Percentiles rank a stretch among this genome's conserved stretches.
phyloP scores from a whole-genome alignment of 2,113 vertebrate genomes.

The Tragulus kanchil region DNA sequence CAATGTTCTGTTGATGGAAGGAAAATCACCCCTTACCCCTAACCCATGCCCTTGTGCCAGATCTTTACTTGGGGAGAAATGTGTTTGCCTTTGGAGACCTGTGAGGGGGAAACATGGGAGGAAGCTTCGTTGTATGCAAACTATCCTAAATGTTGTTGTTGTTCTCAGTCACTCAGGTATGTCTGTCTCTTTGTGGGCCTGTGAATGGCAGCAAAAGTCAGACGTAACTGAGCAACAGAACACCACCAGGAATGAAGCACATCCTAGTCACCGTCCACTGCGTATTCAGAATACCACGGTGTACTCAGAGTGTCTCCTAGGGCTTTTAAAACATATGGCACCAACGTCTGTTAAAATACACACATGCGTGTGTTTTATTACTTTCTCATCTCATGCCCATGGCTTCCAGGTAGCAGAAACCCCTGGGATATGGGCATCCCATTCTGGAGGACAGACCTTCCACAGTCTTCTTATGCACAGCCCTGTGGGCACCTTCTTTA shows the following conservation, averaged over 20 bases:
- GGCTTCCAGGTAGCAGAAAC: not conserved
- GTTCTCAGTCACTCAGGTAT: too few relatives aligned
- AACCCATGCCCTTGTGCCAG: accelerated
- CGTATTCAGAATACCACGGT: accelerated
- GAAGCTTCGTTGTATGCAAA: too few relatives aligned
- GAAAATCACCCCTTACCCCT: not conserved
- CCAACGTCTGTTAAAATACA: not conserved
- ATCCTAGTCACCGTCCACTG: not conserved
- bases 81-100: not conserved
- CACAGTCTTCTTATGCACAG: too few relatives aligned
- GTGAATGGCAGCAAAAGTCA: too few relatives aligned
- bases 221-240: not conserved
- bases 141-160: not conserved
- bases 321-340: not conserved
- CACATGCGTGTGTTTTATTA: accelerated
- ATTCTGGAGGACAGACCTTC: not conserved
- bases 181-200: too few relatives aligned
- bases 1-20: not conserved
- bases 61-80: not conserved
- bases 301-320: not conserved
- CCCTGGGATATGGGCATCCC: not conserved
- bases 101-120: accelerated
- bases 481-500: accelerated
- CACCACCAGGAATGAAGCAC: not conserved
- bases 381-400: not conserved